Conservation (phyloP, 2,113 vertebrate genomes). For the Phyllostomus discolor region DNA sequence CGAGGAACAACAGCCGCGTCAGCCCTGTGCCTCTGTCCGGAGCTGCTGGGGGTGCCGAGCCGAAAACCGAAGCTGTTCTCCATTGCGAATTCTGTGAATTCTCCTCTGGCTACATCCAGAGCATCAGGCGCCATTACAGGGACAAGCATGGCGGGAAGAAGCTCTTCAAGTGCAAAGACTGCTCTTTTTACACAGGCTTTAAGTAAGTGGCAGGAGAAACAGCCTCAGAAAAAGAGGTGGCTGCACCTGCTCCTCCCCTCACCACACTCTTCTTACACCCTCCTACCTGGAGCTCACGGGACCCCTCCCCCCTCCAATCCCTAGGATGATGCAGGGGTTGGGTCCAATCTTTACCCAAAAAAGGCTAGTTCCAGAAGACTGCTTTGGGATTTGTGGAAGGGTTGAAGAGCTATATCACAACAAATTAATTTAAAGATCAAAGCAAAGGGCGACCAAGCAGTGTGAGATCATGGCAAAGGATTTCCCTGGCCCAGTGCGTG, state of each 20-base stretch:
- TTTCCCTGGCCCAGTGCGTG: not conserved
- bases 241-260: not conserved
- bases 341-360: not conserved
- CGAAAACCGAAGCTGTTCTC: conserved; percentile 86
- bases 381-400: not conserved
- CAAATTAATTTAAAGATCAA: not conserved
- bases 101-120: conserved; percentile 98
- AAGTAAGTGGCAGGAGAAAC: conserved; percentile 85
- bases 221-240: not conserved
- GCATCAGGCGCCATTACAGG: conserved; percentile 96
- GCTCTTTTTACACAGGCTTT: conserved; percentile 97
- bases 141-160: conserved; percentile 98
- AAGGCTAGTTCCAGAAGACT: not conserved
- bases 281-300: not conserved
- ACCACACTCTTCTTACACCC: not conserved
- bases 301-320: not conserved
- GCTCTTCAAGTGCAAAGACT: conserved; percentile 99
- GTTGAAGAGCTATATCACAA: not conserved
- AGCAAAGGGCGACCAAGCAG: not conserved
- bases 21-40: conserved; percentile 82
- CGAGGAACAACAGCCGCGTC: conserved; percentile 87
- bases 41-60: conserved; percentile 70
- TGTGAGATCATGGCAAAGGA: not conserved
- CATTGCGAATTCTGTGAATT: conserved; percentile 99
- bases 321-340: not conserved